Base-by-base conservation (phyloP, 1,140 invertebrate species). In the Drosophila sp. region DNA sequence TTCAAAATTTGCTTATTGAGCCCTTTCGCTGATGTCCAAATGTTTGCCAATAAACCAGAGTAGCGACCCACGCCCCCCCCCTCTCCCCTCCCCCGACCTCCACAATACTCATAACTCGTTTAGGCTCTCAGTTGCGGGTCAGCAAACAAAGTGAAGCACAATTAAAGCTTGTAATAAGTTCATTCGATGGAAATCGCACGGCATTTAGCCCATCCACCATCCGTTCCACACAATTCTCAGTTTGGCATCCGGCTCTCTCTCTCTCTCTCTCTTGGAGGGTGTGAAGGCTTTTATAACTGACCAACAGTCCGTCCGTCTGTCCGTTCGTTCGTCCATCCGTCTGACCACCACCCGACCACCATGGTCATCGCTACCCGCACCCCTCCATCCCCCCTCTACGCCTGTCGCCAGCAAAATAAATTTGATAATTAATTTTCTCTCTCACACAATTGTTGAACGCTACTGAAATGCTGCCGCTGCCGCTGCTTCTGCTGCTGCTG, bases 391-490 rank as follows among this genome's bases (percentile, higher is more conserved):
- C 3, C 38, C 41, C 10, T 7, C 25, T 32, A 41, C 6, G 60
- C 40, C 63, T 40, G 35, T 65, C 63, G 35, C 32, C 47, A 55
- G 63, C 63, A 65, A 55, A 65, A 65, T 65, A 65, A 65, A 65
- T 65, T 65, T 56, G 63, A 56, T 65, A 65, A 65, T 65, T 65
- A 65, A 65, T 65, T 65, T 56, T 65, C 63, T 17, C 61, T 40
- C 47, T 30, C 27, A 29, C 44, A 44, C 63, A 65, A 65, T 65
- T 65, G 63, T 65, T 65, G 47, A 63, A 63, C 40, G 44, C 29
- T 62, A 32, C 8, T 35, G 38, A 60, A 35, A 17, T 27, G 23
- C 33, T 38, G 35, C 11, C 11, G 11, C n/a, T n/a, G 2, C 38
- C 11, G 11, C n/a, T n/a, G 2, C 38, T 11, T 2, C 6, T 6